phyloP scores from a whole-genome alignment of 2,888 invertebrate genomes.

The Heliconius cydno region DNA sequence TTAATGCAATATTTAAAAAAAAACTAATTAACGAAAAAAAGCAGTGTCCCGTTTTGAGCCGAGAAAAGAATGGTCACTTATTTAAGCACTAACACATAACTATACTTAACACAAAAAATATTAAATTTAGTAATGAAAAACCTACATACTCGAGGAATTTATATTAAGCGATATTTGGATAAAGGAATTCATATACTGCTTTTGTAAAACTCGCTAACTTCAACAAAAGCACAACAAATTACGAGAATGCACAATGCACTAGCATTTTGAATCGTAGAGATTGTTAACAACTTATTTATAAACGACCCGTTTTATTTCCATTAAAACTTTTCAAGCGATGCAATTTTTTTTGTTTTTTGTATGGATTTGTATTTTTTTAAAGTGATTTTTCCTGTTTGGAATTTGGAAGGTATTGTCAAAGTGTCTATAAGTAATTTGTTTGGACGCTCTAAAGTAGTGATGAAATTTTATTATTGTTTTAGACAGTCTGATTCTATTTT shows the following conservation, averaged over 20 bases:
- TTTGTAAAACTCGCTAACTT: not conserved
- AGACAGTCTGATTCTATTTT: too few species aligned
- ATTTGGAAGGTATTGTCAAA: not conserved
- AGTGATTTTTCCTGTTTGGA: not conserved
- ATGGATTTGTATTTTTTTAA: not conserved
- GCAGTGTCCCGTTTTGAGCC: too few species aligned
- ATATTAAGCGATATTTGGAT: constrained; percentile 1
- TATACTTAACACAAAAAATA: not conserved
- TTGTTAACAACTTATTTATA: constrained; percentile 30
- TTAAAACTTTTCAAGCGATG: constrained; percentile 25
- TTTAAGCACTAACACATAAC: not conserved
- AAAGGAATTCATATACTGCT: constrained; percentile 1
- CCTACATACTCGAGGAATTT: not conserved
- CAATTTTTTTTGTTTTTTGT: not conserved
- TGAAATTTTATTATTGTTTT: too few species aligned
- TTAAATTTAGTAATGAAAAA: not conserved
- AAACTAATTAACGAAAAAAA: too few species aligned
- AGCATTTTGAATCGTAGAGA: constrained; percentile 19
- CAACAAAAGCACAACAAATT: constrained; percentile 15
- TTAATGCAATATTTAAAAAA: too few species aligned
- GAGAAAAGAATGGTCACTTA: too few species aligned
- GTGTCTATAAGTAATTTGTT: too few species aligned
- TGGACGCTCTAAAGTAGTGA: too few species aligned
- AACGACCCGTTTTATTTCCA: constrained; percentile 31
- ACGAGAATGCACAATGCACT: constrained; percentile 14